Conservation (phyloP, 1,140 invertebrate genomes). For the Pristionchus pacificus region DNA sequence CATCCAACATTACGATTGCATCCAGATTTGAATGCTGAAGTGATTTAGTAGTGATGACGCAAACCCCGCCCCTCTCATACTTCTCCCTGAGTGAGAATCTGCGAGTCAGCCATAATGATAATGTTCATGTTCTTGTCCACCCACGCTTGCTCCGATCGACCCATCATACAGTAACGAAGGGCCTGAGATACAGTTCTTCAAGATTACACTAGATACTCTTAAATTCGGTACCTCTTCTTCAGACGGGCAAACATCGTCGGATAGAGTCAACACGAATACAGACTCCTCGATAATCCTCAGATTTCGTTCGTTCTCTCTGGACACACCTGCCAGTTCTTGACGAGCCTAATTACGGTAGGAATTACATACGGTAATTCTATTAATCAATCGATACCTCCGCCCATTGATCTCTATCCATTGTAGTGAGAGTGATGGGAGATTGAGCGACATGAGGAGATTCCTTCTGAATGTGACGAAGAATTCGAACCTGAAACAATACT, state of each 20-base stretch:
- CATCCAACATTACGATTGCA: conserved; percentile 29
- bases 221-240: conserved; percentile 8
- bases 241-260: conserved; percentile 1
- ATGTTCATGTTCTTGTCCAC: conserved; percentile 22
- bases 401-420: conserved; percentile 21
- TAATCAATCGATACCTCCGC: conserved; percentile 3
- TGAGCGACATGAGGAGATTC: conserved; percentile 1
- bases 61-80: conserved; percentile 8
- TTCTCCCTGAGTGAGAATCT: conserved; percentile 20
- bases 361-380: conserved; percentile 5
- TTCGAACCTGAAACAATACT: not conserved
- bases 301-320: not conserved
- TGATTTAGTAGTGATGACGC: conserved; percentile 4
- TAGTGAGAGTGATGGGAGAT: conserved; percentile 18
- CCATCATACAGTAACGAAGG: not conserved
- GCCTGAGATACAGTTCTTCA: not conserved
- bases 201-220: not conserved
- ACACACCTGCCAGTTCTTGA: not conserved
- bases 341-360: conserved; percentile 5
- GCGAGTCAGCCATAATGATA: conserved; percentile 17
- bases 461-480: conserved; percentile 17
- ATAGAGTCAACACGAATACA: conserved; percentile 3
- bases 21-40: conserved; percentile 36
- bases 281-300: conserved; percentile 11
- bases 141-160: conserved; percentile 12